Conservation (phyloP, 1,140 invertebrate genomes). For the Glossosoma conforme region DNA sequence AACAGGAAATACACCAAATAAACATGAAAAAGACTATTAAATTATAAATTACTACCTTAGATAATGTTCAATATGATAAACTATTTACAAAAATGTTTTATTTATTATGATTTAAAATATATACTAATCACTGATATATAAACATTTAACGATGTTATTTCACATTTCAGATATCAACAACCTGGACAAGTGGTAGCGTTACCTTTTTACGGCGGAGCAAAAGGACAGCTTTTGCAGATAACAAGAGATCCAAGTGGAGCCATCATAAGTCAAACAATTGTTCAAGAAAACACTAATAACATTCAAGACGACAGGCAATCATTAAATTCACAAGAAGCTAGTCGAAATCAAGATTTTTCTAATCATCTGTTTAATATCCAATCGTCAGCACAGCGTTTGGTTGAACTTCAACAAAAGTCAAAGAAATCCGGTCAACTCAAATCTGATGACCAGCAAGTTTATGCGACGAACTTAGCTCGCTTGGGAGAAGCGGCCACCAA, state of each 20-base stretch:
- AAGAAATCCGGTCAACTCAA: constrained; percentile 45
- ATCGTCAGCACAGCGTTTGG: constrained; percentile 43
- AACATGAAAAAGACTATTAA: no score
- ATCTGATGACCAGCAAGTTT: constrained; percentile 41
- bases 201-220: constrained; percentile 62
- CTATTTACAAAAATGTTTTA: no score
- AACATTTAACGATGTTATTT: no score
- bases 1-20: no score
- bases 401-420: constrained; percentile 47
- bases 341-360: constrained; percentile 6
- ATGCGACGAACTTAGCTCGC: constrained; percentile 42
- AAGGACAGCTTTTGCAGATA: constrained; percentile 59
- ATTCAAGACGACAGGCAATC: background rate
- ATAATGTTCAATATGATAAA: no score
- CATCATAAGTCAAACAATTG: constrained; percentile 47
- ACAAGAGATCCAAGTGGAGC: constrained; percentile 49
- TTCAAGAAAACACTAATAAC: constrained; percentile 33
- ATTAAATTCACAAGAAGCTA: constrained; percentile 9
- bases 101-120: no score
- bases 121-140: no score
- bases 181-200: constrained; percentile 29
- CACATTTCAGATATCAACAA: constrained; percentile 16
- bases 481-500: constrained; percentile 45
- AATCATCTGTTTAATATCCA: constrained; percentile 44
- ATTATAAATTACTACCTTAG: no score